Evolutionary conservation across 2,888 invertebrate genomes (phyloP).

Genomic region (Caenorhabditis sp.): DNA sequence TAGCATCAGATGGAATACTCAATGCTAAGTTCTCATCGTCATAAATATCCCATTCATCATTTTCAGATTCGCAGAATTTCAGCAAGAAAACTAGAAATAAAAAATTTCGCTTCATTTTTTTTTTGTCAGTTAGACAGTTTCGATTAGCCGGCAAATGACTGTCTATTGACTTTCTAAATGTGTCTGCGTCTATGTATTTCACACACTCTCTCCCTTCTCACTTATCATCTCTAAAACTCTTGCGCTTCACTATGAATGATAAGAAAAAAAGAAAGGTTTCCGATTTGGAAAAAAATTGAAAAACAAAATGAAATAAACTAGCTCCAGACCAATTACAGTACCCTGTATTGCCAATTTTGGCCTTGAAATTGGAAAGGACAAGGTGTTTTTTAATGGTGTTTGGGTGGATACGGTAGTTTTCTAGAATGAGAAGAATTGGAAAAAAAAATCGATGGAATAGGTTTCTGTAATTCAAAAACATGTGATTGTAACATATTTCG

Average conservation of each 20-base stretch:
- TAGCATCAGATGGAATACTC: conserved; percentile 43
- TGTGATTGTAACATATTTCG: too few relatives aligned
- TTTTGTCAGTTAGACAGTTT: not conserved
- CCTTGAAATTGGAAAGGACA: not conserved
- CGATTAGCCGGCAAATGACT: not conserved
- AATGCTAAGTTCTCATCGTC: conserved; percentile 45
- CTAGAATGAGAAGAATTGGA: not conserved
- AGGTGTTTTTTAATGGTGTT: not conserved
- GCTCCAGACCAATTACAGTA: conserved; percentile 1
- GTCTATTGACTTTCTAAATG: not conserved
- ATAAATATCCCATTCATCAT: conserved; percentile 29
- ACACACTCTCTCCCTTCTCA: too few relatives aligned
- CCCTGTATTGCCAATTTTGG: not conserved
- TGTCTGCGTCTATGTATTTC: too few relatives aligned
- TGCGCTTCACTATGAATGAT: not conserved
- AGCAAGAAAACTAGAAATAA: not conserved
- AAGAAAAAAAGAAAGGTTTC: not conserved
- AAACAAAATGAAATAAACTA: not conserved
- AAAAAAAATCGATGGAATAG: too few relatives aligned
- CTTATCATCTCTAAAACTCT: not conserved
- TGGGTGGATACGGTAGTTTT: not conserved
- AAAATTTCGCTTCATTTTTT: not conserved
- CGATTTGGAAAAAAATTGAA: not conserved
- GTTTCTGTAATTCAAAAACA: too few relatives aligned
- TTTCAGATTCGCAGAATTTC: not conserved